Evolutionary conservation across 2,888 invertebrate species (phyloP).

Genomic region (Geophilus truncorum): DNA sequence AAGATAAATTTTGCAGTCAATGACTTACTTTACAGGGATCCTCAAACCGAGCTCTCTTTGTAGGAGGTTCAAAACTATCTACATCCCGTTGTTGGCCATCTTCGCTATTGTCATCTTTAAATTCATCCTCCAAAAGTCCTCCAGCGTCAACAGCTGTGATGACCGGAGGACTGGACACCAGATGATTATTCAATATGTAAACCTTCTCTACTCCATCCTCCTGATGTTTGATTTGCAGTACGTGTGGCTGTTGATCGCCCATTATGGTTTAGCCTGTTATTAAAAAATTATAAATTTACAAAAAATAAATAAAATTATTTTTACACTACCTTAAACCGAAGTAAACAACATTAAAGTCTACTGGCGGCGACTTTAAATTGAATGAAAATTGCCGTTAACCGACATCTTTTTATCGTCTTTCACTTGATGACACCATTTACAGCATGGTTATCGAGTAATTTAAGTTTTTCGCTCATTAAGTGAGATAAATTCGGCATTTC

Average conservation of each 20-base stretch:
- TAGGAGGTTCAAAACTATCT: background rate
- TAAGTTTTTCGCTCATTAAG: background rate
- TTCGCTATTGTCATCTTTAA: background rate
- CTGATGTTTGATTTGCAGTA: background rate
- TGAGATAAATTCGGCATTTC: background rate
- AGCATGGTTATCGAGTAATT: background rate
- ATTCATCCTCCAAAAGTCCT: background rate
- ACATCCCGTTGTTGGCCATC: background rate
- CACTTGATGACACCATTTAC: background rate
- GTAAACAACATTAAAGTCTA: too few relatives aligned
- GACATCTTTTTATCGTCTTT: background rate
- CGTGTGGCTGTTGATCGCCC: background rate
- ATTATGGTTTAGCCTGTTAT: background rate
- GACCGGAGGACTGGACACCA: background rate
- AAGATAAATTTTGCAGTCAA: background rate
- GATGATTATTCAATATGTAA: background rate
- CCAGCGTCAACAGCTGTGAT: background rate
- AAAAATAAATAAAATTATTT: background rate
- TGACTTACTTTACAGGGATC: background rate
- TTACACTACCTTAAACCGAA: too few relatives aligned
- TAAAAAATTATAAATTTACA: background rate
- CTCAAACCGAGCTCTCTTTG: background rate
- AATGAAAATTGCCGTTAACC: background rate
- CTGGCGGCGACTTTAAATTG: too few relatives aligned
- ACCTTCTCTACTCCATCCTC: background rate